Base-by-base conservation (phyloP, 2,113 vertebrate species). In the Percopsis transmontana region DNA sequence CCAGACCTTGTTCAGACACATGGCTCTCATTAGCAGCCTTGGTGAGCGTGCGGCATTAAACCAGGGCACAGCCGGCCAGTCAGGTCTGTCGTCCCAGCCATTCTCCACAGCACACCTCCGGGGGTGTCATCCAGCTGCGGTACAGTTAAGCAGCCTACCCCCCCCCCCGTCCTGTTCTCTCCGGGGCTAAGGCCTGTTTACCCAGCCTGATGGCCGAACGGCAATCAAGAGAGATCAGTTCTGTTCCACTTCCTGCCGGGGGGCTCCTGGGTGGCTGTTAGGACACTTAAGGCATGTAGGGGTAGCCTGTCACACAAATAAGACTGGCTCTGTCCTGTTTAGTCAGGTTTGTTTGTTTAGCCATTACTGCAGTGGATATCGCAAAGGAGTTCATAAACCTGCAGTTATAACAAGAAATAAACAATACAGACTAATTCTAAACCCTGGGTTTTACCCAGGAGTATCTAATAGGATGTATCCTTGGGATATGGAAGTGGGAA, bases 1-100 rank as follows among this genome's bases (percentile, higher is more conserved):
- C 76, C 77, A 70, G 72, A 73, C 68, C 87, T 87, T 83, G 81
- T 85, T 90, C 84, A 15, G 83, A 88, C 74, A 57, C 48, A 69
- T 72, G 55, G 58, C 19, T 23, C 56, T 70, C 40, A 64, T 84
- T 82, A 81, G 85, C 76, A 74, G 73, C 64, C 74, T 0, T 64
- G 18, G 64, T 79, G 70, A 39, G 66, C 62, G 70, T 16, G 5
- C 73, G 74, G 66, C 66, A 70, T 76, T 62, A 73, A 68, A 70
- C 14, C 0, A 41, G 73, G 66, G 64, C 72, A 59, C 75, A 67
- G 60, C 0, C 59, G 19, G 69, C 53, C 62, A 33, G 73, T 74
- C 70, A 39, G 75, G 74, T 66, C 57, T 65, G 53, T 60, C 69
- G 62, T 55, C 62, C 76, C 76, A 58, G 72, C 67, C 52, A 69